Base-by-base conservation (phyloP, 2,888 invertebrate species). In the Cheiracanthium punctorium region DNA sequence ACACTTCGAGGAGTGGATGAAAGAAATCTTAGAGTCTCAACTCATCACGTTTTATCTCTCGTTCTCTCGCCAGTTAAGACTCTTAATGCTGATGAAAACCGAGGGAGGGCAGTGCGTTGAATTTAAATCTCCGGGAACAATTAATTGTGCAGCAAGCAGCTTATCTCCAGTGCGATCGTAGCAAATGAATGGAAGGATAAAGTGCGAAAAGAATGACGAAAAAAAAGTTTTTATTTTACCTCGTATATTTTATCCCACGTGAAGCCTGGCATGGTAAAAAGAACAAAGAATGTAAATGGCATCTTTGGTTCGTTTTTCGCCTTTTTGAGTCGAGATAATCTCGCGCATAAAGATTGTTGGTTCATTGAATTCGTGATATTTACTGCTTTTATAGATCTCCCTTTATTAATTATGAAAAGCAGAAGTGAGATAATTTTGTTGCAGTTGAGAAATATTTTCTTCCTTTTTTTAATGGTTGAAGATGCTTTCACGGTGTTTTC, bases 71-170 rank as follows among this genome's bases (percentile, higher is more conserved):
- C 58, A 58, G 58, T 58, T 58, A 58, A 58, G 58, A 24, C 58
- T 58, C 58, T 58, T 58, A 58, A 58, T 24, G 58, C 58, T 58
- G 58, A 58, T 58, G 58, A 58, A 58, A 58, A 58, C 58, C 58
- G 24, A 58, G 58, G 24, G 58, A 24, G 24, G 24, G 58, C 58
- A 7, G 24, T 58, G 58, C 58, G 58, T 24, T 41, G 43, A 67
- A 80, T 72, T 80, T 80, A 73, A 80, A 73, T 80, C 80, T 37
- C 41, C 29, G 24, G 17, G 41, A 32, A 58, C 64, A 80, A 73
- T 80, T 80, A 80, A 80, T 80, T 80, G 80, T 52, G 30, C 24
- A 32, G 28, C 37, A 10, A 20, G 29, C 1, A 12, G 67, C 64
- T 72, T 73, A 80, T 80, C 72, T 72, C 43, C n/a, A n/a, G 17